Percentiles rank a stretch among this genome's conserved stretches.
phyloP scores from a whole-genome alignment of 2,113 vertebrate species.

The Paradoxurus hermaphroditus region DNA sequence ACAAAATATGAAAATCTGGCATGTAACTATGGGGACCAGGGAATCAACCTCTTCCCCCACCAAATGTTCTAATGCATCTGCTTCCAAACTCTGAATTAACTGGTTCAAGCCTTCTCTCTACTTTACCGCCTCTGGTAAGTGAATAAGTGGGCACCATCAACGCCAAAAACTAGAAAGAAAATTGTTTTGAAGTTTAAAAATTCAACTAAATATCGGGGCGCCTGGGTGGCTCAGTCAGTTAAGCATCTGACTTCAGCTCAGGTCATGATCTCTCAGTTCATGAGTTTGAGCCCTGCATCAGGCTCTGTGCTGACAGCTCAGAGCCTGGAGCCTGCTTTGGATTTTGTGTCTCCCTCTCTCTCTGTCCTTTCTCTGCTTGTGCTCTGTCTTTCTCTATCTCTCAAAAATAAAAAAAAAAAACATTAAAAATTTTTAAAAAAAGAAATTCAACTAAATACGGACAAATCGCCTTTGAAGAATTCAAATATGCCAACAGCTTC shows the following conservation, averaged over 20 bases:
- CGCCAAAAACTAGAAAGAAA: background rate
- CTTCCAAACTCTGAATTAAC: conserved; percentile 44
- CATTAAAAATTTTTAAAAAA: too few relatives aligned
- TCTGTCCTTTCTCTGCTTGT: too few relatives aligned
- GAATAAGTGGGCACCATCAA: background rate
- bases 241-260: too few relatives aligned
- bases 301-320: too few relatives aligned
- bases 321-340: too few relatives aligned
- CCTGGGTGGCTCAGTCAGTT: too few relatives aligned
- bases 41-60: conserved; percentile 44
- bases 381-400: too few relatives aligned
- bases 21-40: conserved; percentile 59
- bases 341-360: too few relatives aligned
- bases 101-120: conserved; percentile 12
- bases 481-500: background rate
- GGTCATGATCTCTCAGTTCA: too few relatives aligned
- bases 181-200: background rate
- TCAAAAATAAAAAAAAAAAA: too few relatives aligned
- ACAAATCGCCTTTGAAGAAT: background rate
- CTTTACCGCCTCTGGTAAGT: background rate
- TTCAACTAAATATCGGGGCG: background rate
- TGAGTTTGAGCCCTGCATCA: too few relatives aligned
- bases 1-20: conserved; percentile 64
- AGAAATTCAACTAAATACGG: background rate
- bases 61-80: conserved; percentile 39